Evolutionary conservation across 2,113 vertebrate genomes (phyloP).

Genomic region (Nycticorax nycticorax): DNA sequence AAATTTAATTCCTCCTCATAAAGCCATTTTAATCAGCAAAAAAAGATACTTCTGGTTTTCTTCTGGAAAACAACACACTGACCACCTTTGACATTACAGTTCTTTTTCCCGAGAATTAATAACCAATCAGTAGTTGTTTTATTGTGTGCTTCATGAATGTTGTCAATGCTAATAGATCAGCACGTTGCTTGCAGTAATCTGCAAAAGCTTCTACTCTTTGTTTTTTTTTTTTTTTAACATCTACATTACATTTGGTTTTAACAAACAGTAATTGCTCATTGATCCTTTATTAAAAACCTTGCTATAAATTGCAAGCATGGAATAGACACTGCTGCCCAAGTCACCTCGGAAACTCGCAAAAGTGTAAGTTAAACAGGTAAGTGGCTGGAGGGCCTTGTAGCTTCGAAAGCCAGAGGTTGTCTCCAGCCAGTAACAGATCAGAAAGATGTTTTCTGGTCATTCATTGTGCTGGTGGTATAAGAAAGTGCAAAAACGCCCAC

Average conservation of each 20-base stretch:
- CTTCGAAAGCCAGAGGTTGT: not conserved
- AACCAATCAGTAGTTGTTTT: not conserved
- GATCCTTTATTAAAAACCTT: not conserved
- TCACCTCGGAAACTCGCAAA: not conserved
- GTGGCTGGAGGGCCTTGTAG: accelerated
- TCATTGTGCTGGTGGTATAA: not conserved
- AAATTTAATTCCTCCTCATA: not conserved
- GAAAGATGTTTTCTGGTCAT: not conserved
- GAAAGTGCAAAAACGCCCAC: not conserved
- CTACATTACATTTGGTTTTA: not conserved
- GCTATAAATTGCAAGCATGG: not conserved
- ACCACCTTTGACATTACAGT: not conserved
- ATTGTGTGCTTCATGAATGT: not conserved
- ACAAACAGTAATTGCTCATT: not conserved
- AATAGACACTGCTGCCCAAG: not conserved
- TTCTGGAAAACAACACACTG: not conserved
- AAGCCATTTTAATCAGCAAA: not conserved
- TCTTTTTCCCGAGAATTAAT: not conserved
- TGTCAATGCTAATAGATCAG: not conserved
- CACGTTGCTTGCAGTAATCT: not conserved
- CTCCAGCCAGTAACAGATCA: not conserved
- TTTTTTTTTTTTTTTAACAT: not conserved
- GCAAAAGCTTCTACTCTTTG: not conserved
- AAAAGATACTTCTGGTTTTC: not conserved
- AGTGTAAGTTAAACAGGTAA: not conserved